phyloP scores from a whole-genome alignment of 2,888 invertebrate species.

The Vesta saturnalis region DNA sequence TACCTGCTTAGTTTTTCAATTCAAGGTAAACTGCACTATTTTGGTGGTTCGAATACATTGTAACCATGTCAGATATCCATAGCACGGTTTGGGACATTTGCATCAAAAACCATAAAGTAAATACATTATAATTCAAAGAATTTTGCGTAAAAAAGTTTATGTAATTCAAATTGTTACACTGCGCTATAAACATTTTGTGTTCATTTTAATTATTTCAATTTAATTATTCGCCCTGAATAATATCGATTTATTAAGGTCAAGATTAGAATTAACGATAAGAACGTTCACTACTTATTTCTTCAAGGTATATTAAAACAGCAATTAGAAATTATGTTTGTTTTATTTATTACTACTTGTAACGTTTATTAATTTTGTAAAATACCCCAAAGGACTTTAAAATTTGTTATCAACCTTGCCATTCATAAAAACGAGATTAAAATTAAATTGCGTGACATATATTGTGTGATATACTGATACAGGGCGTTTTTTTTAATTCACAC shows the following conservation, averaged over 20 bases:
- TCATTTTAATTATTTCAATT: not conserved
- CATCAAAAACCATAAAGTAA: not conserved
- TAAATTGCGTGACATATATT: too few species aligned
- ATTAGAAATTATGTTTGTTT: too few species aligned
- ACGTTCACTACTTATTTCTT: not conserved
- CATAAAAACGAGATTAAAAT: too few species aligned
- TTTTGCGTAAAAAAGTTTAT: not conserved
- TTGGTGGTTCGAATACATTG: not conserved
- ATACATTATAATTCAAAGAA: too few species aligned
- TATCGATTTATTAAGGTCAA: slow-evolving; percentile 8
- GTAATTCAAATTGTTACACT: not conserved
- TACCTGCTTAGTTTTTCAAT: slow-evolving; percentile 5
- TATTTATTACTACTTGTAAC: too few species aligned
- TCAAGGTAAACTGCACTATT: slow-evolving; percentile 8
- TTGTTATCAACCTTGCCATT: too few species aligned
- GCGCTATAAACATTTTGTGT: too few species aligned
- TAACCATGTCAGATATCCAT: not conserved
- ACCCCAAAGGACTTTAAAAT: too few species aligned
- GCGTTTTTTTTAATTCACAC: too few species aligned
- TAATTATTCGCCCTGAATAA: slow-evolving; percentile 7
- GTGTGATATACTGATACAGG: too few species aligned
- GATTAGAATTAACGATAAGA: slow-evolving; percentile 8
- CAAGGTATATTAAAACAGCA: not conserved
- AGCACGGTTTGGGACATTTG: too few species aligned
- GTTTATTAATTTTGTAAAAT: too few species aligned